Percentiles rank a stretch among this genome's conserved stretches.
Evolutionary conservation across 2,797 vertebrate genomes (phyloP).

Genomic region (Ctenopoma multispine): DNA sequence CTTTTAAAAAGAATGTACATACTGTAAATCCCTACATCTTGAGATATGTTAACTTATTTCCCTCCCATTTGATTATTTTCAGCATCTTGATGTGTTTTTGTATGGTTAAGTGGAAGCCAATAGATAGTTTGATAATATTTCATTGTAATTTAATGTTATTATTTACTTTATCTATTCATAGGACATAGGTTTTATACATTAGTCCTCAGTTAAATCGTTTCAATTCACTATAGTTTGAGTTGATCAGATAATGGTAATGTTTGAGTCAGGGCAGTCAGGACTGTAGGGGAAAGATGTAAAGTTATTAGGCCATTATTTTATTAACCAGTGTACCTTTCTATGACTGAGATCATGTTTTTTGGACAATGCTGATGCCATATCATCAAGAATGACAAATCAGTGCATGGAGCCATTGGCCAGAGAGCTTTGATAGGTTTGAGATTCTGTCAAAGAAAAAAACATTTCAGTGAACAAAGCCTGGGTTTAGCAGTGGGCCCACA

Average conservation of each 20-base stretch:
- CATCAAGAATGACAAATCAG: neutral
- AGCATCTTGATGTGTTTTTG: conserved; percentile 75
- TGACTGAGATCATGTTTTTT: neutral
- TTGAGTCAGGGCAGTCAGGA: conserved; percentile 37
- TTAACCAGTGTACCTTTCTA: conserved; percentile 15
- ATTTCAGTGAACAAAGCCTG: neutral
- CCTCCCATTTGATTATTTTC: conserved; percentile 75
- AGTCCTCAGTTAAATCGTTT: conserved; percentile 29
- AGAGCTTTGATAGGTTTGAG: neutral
- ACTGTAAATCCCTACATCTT: conserved; percentile 82
- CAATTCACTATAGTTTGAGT: conserved; percentile 24
- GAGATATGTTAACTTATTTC: conserved; percentile 82
- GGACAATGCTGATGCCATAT: neutral
- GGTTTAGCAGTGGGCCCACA: neutral
- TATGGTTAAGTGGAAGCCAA: conserved; percentile 75
- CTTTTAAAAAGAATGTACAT: conserved; percentile 82
- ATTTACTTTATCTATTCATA: conserved; percentile 55
- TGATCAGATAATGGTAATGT: conserved; percentile 43
- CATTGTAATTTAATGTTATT: conserved; percentile 52
- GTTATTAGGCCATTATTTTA: conserved; percentile 3
- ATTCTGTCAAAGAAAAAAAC: neutral
- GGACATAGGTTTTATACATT: conserved; percentile 19
- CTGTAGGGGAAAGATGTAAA: conserved; percentile 11
- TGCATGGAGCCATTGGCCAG: neutral
- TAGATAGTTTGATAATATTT: conserved; percentile 78